These are phyloP conservation scores for Leucopsar rothschildi DNA, from an alignment of 2,113 vertebrate species.

Conservation along the genomic window DNA sequence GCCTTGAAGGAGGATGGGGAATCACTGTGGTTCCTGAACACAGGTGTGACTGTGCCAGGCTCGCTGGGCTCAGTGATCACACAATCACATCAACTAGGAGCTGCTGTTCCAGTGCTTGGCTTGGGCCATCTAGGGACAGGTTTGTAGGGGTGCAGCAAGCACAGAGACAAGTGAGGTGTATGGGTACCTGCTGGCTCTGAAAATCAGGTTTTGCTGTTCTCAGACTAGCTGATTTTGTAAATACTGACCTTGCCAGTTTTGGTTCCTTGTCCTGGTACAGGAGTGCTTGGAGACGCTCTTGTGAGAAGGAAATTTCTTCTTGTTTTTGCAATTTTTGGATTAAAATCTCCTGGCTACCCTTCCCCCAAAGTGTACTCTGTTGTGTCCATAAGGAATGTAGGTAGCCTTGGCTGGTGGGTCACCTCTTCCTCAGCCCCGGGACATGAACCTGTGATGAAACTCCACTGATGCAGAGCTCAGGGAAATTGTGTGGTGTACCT, in stretches of 20 bases:
- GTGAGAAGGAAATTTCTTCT: not conserved
- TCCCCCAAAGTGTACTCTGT: not conserved
- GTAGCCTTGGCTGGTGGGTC: not conserved
- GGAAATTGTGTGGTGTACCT: not conserved
- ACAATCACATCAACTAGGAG: rapidly evolving
- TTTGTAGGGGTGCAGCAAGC: not conserved
- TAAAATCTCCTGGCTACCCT: not conserved
- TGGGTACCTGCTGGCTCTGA: not conserved
- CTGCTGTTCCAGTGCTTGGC: not conserved
- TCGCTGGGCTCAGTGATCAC: rapidly evolving
- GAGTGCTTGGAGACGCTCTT: not conserved
- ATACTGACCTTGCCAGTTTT: not conserved
- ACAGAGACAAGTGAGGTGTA: not conserved
- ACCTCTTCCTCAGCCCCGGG: not conserved
- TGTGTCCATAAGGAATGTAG: not conserved
- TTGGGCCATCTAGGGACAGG: rapidly evolving
- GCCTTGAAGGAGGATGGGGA: not conserved
- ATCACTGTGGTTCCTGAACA: not conserved
- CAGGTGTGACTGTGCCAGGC: not conserved
- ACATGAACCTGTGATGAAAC: not conserved
- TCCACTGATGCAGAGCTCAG: not conserved
- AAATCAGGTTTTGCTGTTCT: not conserved
- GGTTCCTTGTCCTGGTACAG: not conserved
- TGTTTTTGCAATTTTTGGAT: rapidly evolving
- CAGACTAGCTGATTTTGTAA: not conserved